A percentile compares a stretch with the other conserved stretches of the same genome.
Evolutionary conservation across 2,797 vertebrate species (phyloP).

Genomic region (Carduelis carduelis): DNA sequence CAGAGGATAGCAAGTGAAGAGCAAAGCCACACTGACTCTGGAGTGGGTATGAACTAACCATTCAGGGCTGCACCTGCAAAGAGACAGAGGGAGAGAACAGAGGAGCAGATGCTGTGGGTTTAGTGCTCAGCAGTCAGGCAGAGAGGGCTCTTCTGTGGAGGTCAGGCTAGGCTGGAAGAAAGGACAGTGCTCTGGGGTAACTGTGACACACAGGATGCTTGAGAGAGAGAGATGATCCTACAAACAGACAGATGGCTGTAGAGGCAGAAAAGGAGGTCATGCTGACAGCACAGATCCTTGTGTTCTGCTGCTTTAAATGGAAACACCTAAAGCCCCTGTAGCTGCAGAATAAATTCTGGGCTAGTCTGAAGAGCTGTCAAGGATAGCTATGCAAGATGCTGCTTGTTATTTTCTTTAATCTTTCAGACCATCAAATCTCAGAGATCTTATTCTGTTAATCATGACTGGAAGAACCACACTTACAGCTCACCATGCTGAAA

Average conservation of each 20-base stretch:
- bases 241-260: background rate
- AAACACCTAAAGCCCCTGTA: background rate
- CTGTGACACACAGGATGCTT: background rate
- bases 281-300: background rate
- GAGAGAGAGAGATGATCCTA: background rate
- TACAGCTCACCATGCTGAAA: background rate
- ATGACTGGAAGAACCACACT: background rate
- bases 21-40: background rate
- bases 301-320: background rate
- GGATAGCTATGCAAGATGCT: background rate
- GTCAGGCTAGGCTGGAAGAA: background rate
- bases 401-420: background rate
- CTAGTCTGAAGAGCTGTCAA: background rate
- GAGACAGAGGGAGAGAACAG: fast-evolving
- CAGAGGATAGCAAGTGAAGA: background rate
- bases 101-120: background rate
- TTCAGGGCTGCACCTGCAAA: background rate
- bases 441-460: background rate
- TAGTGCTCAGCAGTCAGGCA: background rate
- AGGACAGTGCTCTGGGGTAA: background rate
- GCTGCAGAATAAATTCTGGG: background rate
- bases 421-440: background rate
- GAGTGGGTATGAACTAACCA: background rate
- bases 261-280: constrained; percentile 22
- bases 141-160: background rate